A percentile compares a stretch with the other conserved stretches of the same genome.
Conservation (phyloP, 2,797 vertebrate species). For the Sarcoramphus papa region DNA sequence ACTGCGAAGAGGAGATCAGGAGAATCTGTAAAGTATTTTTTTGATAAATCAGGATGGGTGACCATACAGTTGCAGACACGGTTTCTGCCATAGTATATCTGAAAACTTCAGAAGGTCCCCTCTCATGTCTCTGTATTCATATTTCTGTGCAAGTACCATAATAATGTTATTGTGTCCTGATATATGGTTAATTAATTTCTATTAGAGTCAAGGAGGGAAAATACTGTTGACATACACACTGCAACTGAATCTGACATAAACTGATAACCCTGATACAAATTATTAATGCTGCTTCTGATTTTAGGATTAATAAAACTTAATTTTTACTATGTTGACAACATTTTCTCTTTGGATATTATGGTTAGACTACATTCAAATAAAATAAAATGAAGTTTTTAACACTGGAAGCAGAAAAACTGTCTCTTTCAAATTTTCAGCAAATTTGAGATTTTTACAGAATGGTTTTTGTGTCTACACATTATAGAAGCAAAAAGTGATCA, state of each 20-base stretch:
- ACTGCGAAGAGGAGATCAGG: not conserved
- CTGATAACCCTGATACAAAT: not conserved
- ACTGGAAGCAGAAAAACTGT: not conserved
- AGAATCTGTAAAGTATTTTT: not conserved
- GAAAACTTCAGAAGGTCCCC: not conserved
- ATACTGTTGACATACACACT: not conserved
- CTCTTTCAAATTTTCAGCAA: not conserved
- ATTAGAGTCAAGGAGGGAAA: not conserved
- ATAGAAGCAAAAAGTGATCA: not conserved
- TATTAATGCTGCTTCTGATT: not conserved
- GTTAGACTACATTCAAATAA: not conserved
- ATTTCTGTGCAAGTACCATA: not conserved
- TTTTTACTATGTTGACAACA: not conserved
- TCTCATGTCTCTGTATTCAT: not conserved
- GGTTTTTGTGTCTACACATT: fast-evolving
- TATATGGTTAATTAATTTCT: not conserved
- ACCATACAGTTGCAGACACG: not conserved
- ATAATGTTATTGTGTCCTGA: not conserved
- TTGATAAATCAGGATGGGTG: not conserved
- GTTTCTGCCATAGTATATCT: not conserved
- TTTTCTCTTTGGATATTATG: not conserved
- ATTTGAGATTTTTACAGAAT: not conserved
- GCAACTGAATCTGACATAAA: not conserved
- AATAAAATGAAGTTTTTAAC: not conserved
- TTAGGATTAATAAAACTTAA: not conserved